Evolutionary conservation across 1,140 invertebrate genomes (phyloP).

Genomic region (Formica exsecta): DNA sequence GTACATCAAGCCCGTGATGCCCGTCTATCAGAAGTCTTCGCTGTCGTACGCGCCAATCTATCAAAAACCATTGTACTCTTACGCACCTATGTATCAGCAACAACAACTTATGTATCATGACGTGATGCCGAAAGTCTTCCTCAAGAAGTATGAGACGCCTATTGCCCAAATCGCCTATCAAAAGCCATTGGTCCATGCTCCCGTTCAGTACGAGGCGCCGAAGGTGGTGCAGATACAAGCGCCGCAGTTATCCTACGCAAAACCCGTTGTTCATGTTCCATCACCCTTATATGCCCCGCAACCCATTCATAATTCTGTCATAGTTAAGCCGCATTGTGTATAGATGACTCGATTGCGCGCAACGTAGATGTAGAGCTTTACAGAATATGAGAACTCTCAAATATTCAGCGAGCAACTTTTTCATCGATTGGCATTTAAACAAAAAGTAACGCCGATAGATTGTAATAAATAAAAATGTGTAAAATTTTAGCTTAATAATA

Average conservation of each 20-base stretch:
- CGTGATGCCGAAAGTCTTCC: constrained; percentile 47
- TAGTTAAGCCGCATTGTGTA: constrained; percentile 64
- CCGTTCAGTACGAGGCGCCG: constrained; percentile 59
- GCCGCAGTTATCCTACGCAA: constrained; percentile 75
- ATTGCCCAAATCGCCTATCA: constrained; percentile 56
- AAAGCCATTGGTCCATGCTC: constrained; percentile 64
- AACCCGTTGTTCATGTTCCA: constrained; percentile 69
- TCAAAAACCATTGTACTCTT: constrained; percentile 68
- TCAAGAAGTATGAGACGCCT: constrained; percentile 65
- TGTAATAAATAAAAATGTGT: constrained; percentile 1
- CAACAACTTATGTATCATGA: constrained; percentile 65
- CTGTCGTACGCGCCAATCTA: constrained; percentile 74
- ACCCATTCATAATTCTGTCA: constrained; percentile 48
- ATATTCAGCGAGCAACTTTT: neutral
- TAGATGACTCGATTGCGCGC: neutral
- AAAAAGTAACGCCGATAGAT: neutral
- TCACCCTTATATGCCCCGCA: constrained; percentile 62
- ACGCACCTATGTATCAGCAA: constrained; percentile 70
- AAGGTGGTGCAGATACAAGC: constrained; percentile 67
- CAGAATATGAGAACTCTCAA: neutral
- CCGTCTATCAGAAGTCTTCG: constrained; percentile 75
- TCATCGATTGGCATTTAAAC: constrained; percentile 5
- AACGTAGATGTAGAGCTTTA: constrained; percentile 32
- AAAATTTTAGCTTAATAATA: neutral
- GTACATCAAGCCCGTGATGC: constrained; percentile 45